A percentile compares a stretch with the other conserved stretches of the same genome.
Conservation (phyloP, 2,888 invertebrate genomes). For the Rhorus exstirpatorius region DNA sequence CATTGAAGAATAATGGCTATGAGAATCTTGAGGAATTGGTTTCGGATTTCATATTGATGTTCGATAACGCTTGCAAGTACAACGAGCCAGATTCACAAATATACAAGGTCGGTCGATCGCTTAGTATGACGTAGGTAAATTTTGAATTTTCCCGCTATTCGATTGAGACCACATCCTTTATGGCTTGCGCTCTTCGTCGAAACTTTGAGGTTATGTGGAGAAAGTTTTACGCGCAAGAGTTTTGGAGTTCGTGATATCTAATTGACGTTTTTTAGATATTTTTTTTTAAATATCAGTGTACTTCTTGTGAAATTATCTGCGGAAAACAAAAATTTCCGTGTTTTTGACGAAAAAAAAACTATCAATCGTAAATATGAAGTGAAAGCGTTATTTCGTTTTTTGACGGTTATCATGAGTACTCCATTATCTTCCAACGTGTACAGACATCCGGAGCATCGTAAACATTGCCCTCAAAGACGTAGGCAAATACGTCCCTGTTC, state of each 20-base stretch:
- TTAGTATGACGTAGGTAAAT: not conserved
- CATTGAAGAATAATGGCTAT: constrained; percentile 92
- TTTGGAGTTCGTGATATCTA: constrained; percentile 6
- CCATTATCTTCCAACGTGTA: constrained; percentile 39
- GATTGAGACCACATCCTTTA: constrained; percentile 7
- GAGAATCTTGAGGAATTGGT: constrained; percentile 95
- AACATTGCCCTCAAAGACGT: constrained; percentile 60
- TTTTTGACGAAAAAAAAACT: not conserved
- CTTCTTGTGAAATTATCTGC: not conserved
- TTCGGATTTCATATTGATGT: constrained; percentile 96
- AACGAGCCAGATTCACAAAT: constrained; percentile 99
- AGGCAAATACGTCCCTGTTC: constrained; percentile 79
- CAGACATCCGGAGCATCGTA: constrained; percentile 57
- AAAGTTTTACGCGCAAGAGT: constrained; percentile 37
- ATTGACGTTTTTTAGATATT: constrained; percentile 29
- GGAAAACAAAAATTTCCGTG: not conserved
- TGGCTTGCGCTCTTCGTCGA: not conserved
- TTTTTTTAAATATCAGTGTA: not conserved
- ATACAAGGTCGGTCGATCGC: constrained; percentile 90
- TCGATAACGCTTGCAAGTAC: constrained; percentile 98
- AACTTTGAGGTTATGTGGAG: constrained; percentile 59
- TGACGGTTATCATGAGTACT: constrained; percentile 43
- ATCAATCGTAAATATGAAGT: constrained; percentile 20
- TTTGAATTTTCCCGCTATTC: constrained; percentile 59
- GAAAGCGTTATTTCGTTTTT: not conserved